Evolutionary conservation across 64 coral and sea anemone genomes (phyloP), one percentile per base, ranked within the genome.

Genomic region (Montipora cactus): DNA sequence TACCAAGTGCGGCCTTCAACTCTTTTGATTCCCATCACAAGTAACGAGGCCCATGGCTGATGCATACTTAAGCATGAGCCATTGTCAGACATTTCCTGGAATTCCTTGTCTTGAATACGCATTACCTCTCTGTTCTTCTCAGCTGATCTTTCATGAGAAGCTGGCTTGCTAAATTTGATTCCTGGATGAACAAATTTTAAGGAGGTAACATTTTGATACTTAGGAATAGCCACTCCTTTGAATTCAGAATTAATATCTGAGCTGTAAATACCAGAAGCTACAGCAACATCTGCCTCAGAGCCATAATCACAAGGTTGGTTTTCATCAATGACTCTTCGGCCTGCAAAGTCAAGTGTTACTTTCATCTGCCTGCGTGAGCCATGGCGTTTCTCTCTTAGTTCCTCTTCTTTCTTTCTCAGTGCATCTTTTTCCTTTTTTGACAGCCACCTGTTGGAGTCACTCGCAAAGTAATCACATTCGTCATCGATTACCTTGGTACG

Each of bases 401-500:
- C 89, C 28, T 94, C 84, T 78, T 99, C 98, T 76, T 95, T 99
- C 70, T 86, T 92, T 47, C 88, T 96, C 18, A 99, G 49, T 64
- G 78, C 76, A 81, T 94, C 75, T 19, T 90, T 82, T 53, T 99
- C 95, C 53, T 96, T 86, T 50, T 94, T 92, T 20, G 81, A 91
- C 61, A 99, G 78, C 98, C 98, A 99, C 44, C 83, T 90, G n/a
- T 93, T 98, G 44, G 79, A 74, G 67, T 99, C 92, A 50, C 92
- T 94, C 13, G 98, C 95, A 92, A 99, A 99, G 70, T 99, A 99
- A 57, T 99, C 98, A 74, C 90, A 96, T 21, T 99, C 98, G 64
- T 99, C 98, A 25, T 99, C 98, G 80, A 99, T 99, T 49, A 99
- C 98, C 47, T 96, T 96, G 6, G 98, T 99, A 66, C 98, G 92